These are phyloP conservation scores for Chalcis sispes DNA, from an alignment of 2,888 invertebrate genomes.

Conservation along the genomic window DNA sequence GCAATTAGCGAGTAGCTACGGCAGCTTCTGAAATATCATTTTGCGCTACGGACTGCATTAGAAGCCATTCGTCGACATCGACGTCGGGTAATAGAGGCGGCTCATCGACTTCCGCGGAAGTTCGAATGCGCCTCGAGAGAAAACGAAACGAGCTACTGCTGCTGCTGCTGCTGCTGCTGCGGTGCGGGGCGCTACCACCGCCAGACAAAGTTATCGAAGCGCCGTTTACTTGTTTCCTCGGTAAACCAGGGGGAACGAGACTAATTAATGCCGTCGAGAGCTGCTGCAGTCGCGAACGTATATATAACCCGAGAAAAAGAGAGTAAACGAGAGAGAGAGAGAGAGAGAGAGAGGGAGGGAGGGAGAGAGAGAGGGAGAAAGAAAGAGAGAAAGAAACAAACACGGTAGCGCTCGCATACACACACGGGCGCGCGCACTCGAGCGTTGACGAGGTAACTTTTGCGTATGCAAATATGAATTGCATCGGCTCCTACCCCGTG, in stretches of 20 bases:
- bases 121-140: too few relatives aligned
- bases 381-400: too few relatives aligned
- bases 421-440: too few relatives aligned
- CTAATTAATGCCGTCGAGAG: too few relatives aligned
- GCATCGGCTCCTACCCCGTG: not conserved
- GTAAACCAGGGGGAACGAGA: not conserved
- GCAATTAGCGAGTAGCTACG: too few relatives aligned
- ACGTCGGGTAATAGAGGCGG: too few relatives aligned
- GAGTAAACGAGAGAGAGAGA: not conserved
- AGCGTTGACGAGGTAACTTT: slow-evolving; percentile 27
- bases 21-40: slow-evolving; percentile 27
- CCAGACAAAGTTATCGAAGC: slow-evolving; percentile 23
- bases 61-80: slow-evolving; percentile 7
- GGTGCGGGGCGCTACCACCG: not conserved
- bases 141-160: too few relatives aligned
- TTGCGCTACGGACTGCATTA: not conserved
- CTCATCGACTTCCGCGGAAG: slow-evolving; percentile 18
- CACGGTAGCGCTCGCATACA: too few relatives aligned
- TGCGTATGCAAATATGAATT: slow-evolving; percentile 34
- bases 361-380: too few relatives aligned
- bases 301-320: not conserved
- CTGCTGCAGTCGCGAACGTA: too few relatives aligned
- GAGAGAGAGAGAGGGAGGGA: too few relatives aligned
- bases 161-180: not conserved
- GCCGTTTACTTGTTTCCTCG: slow-evolving; percentile 18